A percentile compares a stretch with the other conserved stretches of the same genome.
Conservation (phyloP, 1,140 invertebrate species). For the Saxidomus purpurata region DNA sequence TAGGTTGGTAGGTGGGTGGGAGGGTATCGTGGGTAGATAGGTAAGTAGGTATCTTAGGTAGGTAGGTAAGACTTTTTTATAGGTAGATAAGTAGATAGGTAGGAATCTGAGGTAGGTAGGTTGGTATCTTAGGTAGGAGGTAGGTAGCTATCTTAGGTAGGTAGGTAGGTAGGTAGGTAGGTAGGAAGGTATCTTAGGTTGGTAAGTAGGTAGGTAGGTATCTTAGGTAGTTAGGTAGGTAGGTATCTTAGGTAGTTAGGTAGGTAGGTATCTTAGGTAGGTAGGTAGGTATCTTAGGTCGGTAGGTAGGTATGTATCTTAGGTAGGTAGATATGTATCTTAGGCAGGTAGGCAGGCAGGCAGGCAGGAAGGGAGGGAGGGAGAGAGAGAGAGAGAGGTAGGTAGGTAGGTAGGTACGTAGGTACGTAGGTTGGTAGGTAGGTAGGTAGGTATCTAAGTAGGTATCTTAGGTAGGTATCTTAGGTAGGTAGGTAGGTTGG, state of each 20-base stretch:
- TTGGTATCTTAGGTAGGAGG: too few species aligned
- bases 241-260: too few species aligned
- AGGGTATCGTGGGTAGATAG: too few species aligned
- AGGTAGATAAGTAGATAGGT: too few species aligned
- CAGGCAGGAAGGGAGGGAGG: not conserved
- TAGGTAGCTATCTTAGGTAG: not conserved
- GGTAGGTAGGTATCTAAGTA: not conserved
- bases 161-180: slow-evolving; percentile 12
- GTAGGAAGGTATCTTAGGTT: not conserved
- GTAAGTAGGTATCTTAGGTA: too few species aligned
- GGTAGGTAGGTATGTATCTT: not conserved
- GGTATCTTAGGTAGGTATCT: too few species aligned
- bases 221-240: too few species aligned
- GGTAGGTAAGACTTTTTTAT: too few species aligned
- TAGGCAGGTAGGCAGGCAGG: slow-evolving; percentile 11
- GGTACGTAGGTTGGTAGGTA: not conserved
- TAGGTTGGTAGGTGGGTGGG: too few species aligned
- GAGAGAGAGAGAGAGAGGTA: not conserved
- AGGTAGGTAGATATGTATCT: not conserved
- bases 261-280: too few species aligned
- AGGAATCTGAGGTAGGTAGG: too few species aligned
- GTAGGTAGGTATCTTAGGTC: not conserved
- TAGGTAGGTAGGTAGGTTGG: slow-evolving; percentile 14
- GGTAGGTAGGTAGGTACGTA: slow-evolving; percentile 5
- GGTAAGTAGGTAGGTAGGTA: not conserved